Conservation (phyloP, 2,113 vertebrate genomes). For the Formicarius rufipectus region DNA sequence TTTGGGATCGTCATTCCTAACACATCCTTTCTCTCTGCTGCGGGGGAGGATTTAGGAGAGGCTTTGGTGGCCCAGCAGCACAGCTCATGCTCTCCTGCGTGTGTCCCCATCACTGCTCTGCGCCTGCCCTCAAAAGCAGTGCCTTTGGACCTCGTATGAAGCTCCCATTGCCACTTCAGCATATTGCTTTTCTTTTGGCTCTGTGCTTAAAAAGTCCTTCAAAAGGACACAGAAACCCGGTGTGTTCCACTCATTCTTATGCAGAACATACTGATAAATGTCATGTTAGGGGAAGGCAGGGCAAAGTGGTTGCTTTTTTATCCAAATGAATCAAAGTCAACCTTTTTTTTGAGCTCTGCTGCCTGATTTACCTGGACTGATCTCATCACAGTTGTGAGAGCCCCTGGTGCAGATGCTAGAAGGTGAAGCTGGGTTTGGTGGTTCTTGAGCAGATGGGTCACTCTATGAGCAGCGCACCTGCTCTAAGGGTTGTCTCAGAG, state of each 20-base stretch:
- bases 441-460: neutral
- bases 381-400: neutral
- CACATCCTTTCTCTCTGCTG: fast-evolving
- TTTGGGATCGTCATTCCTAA: neutral
- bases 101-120: fast-evolving
- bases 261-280: neutral
- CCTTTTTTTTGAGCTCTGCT: neutral
- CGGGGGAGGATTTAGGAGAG: neutral
- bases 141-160: neutral
- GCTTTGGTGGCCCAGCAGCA: neutral
- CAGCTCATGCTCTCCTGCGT: fast-evolving
- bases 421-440: neutral
- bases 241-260: neutral
- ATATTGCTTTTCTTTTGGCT: neutral
- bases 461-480: neutral
- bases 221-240: neutral
- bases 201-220: neutral
- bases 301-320: fast-evolving
- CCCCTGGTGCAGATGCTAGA: neutral
- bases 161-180: neutral
- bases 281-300: neutral
- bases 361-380: neutral
- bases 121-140: neutral
- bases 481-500: neutral
- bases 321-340: neutral